These are phyloP conservation scores for Prorops nasuta DNA, from an alignment of 1,140 invertebrate species.

Conservation along the genomic window DNA sequence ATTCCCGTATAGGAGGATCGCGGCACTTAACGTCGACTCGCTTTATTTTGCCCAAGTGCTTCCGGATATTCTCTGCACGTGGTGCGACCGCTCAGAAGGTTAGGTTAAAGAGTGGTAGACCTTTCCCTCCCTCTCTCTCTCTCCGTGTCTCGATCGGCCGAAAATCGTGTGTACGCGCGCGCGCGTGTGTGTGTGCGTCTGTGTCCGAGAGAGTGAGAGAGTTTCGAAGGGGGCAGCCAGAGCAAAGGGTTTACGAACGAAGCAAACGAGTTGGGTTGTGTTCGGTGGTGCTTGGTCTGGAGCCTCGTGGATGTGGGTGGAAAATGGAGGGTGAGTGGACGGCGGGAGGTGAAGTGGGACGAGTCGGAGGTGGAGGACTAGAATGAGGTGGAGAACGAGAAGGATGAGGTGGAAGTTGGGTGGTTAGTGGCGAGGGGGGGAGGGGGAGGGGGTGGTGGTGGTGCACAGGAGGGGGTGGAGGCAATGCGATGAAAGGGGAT, in stretches of 20 bases:
- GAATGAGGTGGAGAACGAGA: constrained; percentile 1
- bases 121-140: not conserved
- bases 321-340: constrained; percentile 22
- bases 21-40: constrained; percentile 30
- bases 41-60: constrained; percentile 49
- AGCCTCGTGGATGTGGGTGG: constrained; percentile 16
- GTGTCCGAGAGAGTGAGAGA: constrained; percentile 18
- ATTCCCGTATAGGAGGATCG: too few relatives aligned
- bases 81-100: constrained; percentile 35
- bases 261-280: constrained; percentile 33
- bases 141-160: not conserved
- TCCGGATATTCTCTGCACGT: constrained; percentile 49
- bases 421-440: constrained; percentile 26
- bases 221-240: constrained; percentile 25
- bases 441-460: constrained; percentile 31
- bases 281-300: constrained; percentile 17
- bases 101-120: constrained; percentile 27
- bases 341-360: constrained; percentile 6
- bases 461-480: too few relatives aligned
- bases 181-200: not conserved
- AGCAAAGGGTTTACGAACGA: too few relatives aligned
- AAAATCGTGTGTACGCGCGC: not conserved
- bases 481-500: constrained; percentile 29
- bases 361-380: constrained; percentile 7
- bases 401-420: constrained; percentile 21